These are phyloP conservation scores for Charadrius vociferus DNA, from an alignment of 2,113 vertebrate species.

Conservation along the genomic window DNA sequence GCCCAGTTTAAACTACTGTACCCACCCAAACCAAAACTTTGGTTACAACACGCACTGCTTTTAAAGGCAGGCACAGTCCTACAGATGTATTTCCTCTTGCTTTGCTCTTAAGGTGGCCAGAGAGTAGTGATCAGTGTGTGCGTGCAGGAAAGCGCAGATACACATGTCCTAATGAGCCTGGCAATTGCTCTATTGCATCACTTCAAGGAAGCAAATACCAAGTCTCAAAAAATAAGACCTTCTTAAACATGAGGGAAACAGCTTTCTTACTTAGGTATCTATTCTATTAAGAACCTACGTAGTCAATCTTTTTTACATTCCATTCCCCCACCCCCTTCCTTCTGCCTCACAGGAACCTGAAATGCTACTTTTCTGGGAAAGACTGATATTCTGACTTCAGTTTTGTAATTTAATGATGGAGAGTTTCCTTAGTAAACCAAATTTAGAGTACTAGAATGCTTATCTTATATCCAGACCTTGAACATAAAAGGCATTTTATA, in stretches of 20 bases:
- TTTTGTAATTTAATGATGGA: constrained; percentile 87
- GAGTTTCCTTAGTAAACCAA: constrained; percentile 87
- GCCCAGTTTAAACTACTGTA: neutral
- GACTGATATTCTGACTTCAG: constrained; percentile 80
- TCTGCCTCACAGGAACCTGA: constrained; percentile 59
- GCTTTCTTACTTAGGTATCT: constrained; percentile 55
- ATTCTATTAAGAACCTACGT: constrained; percentile 45
- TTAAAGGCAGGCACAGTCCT: neutral
- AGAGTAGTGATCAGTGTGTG: neutral
- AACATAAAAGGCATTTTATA: constrained; percentile 91
- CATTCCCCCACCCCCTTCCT: neutral
- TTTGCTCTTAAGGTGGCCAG: neutral
- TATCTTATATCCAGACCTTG: constrained; percentile 90
- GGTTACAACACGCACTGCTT: neutral
- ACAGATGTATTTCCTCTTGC: neutral
- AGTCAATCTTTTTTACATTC: neutral
- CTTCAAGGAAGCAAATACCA: neutral
- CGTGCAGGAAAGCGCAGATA: neutral
- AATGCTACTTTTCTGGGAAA: constrained; percentile 80
- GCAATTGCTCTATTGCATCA: neutral
- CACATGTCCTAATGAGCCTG: neutral
- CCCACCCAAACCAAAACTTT: neutral
- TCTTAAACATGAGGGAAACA: constrained; percentile 6
- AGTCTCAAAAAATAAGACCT: constrained; percentile 10
- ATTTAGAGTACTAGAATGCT: constrained; percentile 91